These are phyloP conservation scores for Doris montereyensis DNA, from an alignment of 2,888 invertebrate species.

Conservation along the genomic window DNA sequence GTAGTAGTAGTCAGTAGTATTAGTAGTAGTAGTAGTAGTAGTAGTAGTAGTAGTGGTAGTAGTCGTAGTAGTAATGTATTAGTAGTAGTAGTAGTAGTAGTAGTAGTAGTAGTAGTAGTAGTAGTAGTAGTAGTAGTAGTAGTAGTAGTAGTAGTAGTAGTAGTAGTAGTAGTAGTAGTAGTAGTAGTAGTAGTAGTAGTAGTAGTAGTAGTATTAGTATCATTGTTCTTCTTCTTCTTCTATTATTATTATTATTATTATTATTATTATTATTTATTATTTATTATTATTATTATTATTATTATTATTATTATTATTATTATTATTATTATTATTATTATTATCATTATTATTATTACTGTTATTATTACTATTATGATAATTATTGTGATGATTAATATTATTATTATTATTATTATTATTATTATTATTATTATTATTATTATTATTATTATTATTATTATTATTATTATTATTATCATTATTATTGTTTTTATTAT, in stretches of 20 bases:
- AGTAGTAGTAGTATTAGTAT: neutral
- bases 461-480: neutral
- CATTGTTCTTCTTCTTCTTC: neutral
- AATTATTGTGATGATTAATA: neutral
- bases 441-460: neutral
- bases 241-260: neutral
- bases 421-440: neutral
- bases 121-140: neutral
- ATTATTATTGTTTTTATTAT: neutral
- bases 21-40: no score
- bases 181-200: neutral
- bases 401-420: neutral
- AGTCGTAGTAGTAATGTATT: no score
- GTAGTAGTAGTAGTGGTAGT: no score
- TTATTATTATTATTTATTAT: neutral
- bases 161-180: slow-evolving; percentile 7
- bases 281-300: neutral
- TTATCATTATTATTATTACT: neutral
- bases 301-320: neutral
- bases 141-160: neutral
- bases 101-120: neutral
- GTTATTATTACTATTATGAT: neutral
- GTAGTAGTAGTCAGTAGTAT: no score
- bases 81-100: neutral
- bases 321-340: neutral